Percentiles rank a stretch among this genome's conserved stretches.
Conservation (phyloP, 2,888 invertebrate genomes). For the Cerastis rubricosa region DNA sequence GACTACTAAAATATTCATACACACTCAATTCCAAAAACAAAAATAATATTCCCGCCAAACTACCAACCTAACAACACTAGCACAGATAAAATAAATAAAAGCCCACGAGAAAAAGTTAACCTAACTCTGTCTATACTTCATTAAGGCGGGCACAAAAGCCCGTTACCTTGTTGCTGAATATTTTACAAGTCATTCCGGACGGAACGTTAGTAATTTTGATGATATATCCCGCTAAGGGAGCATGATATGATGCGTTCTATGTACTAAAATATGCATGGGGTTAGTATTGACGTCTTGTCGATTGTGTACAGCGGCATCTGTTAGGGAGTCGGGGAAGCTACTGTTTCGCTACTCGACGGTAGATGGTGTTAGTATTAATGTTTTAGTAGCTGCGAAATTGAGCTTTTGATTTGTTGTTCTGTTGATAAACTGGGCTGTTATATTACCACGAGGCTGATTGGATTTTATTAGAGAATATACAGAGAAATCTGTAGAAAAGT, state of each 20-base stretch:
- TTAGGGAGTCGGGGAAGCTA: conserved; percentile 46
- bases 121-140: conserved; percentile 80
- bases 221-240: conserved; percentile 83
- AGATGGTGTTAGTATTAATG: conserved; percentile 68
- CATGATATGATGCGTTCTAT: conserved; percentile 80
- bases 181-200: conserved; percentile 85
- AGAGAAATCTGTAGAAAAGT: not conserved
- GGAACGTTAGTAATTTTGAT: conserved; percentile 84
- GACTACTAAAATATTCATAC: conserved; percentile 50
- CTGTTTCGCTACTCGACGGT: conserved; percentile 69
- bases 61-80: conserved; percentile 63
- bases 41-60: conserved; percentile 49
- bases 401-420: conserved; percentile 26
- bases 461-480: not conserved
- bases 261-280: conserved; percentile 84
- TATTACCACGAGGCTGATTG: not conserved
- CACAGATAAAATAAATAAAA: conserved; percentile 68
- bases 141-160: conserved; percentile 86
- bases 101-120: conserved; percentile 65
- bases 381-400: conserved; percentile 38
- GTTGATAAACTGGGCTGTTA: conserved; percentile 20
- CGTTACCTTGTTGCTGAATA: conserved; percentile 86
- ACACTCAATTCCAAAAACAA: conserved; percentile 49
- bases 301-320: conserved; percentile 80
- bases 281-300: conserved; percentile 81